Evolutionary conservation across 2,113 vertebrate species (phyloP).

Genomic region (Vimba vimba): DNA sequence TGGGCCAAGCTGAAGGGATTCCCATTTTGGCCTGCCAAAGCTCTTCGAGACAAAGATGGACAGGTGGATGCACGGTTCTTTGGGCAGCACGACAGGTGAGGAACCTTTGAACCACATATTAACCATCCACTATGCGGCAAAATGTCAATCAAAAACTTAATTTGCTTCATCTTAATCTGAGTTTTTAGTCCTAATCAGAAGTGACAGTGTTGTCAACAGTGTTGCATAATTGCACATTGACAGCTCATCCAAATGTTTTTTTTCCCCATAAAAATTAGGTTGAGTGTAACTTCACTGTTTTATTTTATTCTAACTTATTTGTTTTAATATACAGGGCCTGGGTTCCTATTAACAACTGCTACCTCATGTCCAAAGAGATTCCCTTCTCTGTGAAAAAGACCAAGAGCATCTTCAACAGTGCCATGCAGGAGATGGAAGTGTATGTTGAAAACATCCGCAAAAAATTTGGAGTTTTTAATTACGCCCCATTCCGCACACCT

Average conservation of each 20-base stretch:
- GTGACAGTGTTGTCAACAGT: not conserved
- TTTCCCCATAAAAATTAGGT: not conserved
- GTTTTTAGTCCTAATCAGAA: not conserved
- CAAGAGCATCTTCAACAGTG: conserved; percentile 99
- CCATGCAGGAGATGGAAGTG: conserved; percentile 99
- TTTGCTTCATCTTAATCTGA: not conserved
- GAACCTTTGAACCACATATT: not conserved
- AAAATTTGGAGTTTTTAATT: conserved; percentile 97
- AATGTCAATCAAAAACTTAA: not conserved
- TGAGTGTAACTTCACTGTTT: not conserved
- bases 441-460: conserved; percentile 97
- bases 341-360: conserved; percentile 99
- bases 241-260: not conserved
- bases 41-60: conserved; percentile 95
- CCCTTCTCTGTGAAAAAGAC: conserved; percentile 99
- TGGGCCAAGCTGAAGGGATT: conserved; percentile 99
- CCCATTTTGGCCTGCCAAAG: conserved; percentile 99
- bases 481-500: conserved; percentile 94
- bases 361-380: conserved; percentile 99
- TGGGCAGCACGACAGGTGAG: conserved; percentile 97
- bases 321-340: conserved; percentile 84
- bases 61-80: conserved; percentile 98
- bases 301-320: not conserved
- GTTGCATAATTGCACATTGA: not conserved
- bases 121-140: not conserved